Base-by-base conservation (phyloP, 2,888 invertebrate genomes). In the Pemphredon lugubris region DNA sequence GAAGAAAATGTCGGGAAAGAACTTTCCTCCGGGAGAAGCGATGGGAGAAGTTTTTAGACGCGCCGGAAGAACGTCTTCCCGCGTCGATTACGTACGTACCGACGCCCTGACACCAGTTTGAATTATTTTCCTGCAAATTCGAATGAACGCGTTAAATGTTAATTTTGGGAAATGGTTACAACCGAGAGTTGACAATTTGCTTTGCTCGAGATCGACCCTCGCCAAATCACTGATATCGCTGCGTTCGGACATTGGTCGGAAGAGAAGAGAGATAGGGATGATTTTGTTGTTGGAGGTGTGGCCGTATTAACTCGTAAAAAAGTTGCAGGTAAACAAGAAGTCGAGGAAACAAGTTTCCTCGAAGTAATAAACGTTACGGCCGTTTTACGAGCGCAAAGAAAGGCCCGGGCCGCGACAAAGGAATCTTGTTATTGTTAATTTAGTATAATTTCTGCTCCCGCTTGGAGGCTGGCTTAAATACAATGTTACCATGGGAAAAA, bases 401-500 rank as follows among this genome's bases (percentile, higher is more conserved):
- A 16, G 40, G 37, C 1, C 20, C 32, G 48, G 23, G 44, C 6
- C 23, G 7, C 23, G 23, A 67, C 67, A 60, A 70, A 66, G 37
- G 20, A n/a, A 42, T 54, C 34, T 26, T 60, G 60, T 55, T 67
- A 70, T 59, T 67, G 70, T 70, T 67, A 70, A 70, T 67, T 67
- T 67, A 60, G 58, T 47, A 67, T 64, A 72, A 75, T 72, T 75
- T 72, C n/a, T n/a, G n/a, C n/a, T n/a, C 18, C 37, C 6, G 42
- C 16, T 44, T 30, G 42, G 16, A 47, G 50, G 34, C 14, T n/a
- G 64, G 30, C 50, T 72, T 68, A 60, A 72, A 60, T 61, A 54
- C 61, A 59, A 51, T 55, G 55, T 51, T 50, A 51, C 51, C 55
- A 48, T 42, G 63, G 67, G 58, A 63, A 75, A 75, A 75, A 75